These are phyloP conservation scores for Oryzias melastigma DNA, from an alignment of 2,113 vertebrate species.

Conservation along the genomic window DNA sequence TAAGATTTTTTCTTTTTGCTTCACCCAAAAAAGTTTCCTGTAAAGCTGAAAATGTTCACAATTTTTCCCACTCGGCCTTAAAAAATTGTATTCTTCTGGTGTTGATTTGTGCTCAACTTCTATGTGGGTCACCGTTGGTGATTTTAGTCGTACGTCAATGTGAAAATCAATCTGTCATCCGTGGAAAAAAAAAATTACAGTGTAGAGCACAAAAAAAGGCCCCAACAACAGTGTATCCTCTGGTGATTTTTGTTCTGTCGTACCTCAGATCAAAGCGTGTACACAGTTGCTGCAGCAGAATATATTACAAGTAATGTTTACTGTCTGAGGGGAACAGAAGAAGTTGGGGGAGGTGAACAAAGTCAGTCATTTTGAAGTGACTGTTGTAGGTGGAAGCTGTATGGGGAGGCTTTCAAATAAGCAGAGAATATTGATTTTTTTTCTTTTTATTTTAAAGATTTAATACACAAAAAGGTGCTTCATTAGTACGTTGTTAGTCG, in stretches of 20 bases:
- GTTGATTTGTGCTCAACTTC: conserved; percentile 23
- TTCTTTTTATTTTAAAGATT: background rate
- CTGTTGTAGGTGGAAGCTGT: background rate
- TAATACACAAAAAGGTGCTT: too few species aligned
- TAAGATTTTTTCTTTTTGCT: too few species aligned
- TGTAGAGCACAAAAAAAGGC: background rate
- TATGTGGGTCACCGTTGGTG: conserved; percentile 33
- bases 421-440: background rate
- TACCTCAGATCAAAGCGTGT: conserved; percentile 23
- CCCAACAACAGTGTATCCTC: background rate
- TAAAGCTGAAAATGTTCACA: too few species aligned
- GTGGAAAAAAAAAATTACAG: conserved; percentile 24
- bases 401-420: background rate
- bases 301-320: conserved; percentile 33
- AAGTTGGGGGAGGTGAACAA: conserved; percentile 12
- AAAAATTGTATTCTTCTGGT: background rate
- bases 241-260: conserved; percentile 6
- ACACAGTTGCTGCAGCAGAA: conserved; percentile 23
- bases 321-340: conserved; percentile 8
- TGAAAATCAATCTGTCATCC: conserved; percentile 37
- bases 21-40: too few species aligned
- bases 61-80: too few species aligned
- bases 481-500: too few species aligned
- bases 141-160: conserved; percentile 16
- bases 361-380: conserved; percentile 6